A percentile compares a stretch with the other conserved stretches of the same genome.
phyloP scores from a whole-genome alignment of 2,888 invertebrate genomes.

The Euplagia quadripunctaria region DNA sequence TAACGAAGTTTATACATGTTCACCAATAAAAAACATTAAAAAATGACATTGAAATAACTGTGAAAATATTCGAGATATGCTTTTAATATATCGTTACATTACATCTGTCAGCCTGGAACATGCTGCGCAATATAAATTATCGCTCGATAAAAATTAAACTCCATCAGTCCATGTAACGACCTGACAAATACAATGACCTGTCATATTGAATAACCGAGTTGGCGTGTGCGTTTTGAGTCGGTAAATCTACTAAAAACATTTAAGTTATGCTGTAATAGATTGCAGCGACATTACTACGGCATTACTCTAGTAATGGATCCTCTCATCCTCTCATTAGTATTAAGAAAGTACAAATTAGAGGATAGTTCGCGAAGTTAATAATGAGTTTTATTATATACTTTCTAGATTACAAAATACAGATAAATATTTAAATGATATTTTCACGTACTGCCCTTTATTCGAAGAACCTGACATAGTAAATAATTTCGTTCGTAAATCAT shows the following conservation, averaged over 20 bases:
- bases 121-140: conserved; percentile 21
- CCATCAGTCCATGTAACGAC: conserved; percentile 63
- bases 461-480: too few relatives aligned
- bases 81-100: neutral
- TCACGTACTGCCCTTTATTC: too few relatives aligned
- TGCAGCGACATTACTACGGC: neutral
- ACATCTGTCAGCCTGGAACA: neutral
- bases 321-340: neutral
- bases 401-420: too few relatives aligned
- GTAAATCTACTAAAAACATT: too few relatives aligned
- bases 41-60: neutral
- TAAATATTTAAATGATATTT: too few relatives aligned
- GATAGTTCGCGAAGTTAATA: neutral
- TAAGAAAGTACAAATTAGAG: neutral
- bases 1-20: neutral
- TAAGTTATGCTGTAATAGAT: neutral
- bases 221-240: conserved; percentile 14
- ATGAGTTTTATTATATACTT: too few relatives aligned
- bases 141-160: conserved; percentile 27
- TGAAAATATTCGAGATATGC: neutral
- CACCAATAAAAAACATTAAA: neutral
- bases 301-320: neutral
- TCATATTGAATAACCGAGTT: conserved; percentile 51
- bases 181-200: conserved; percentile 56
- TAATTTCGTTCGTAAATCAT: too few relatives aligned